These are phyloP conservation scores for Acholoe squamosa DNA, from an alignment of 2,888 invertebrate genomes.

Conservation along the genomic window DNA sequence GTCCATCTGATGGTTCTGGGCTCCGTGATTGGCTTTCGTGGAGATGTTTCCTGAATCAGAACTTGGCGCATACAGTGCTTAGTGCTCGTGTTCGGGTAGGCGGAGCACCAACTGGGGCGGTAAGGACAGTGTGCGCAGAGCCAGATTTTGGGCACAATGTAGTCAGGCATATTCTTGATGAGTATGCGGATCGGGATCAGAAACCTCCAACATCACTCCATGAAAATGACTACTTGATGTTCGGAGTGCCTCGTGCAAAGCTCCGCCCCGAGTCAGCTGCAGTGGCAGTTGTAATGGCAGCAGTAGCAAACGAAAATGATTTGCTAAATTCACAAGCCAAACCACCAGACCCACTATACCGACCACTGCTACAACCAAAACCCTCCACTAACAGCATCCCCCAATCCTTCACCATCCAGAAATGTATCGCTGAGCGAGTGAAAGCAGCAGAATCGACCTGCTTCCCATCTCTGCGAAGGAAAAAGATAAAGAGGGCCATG, in stretches of 20 bases:
- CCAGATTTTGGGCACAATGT: slow-evolving; percentile 15
- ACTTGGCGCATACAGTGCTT: slow-evolving; percentile 1
- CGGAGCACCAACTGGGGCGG: not conserved
- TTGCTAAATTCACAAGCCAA: not conserved
- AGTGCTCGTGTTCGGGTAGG: not conserved
- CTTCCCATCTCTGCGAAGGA: slow-evolving; percentile 22
- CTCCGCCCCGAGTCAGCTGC: not conserved
- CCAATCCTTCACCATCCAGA: slow-evolving; percentile 12
- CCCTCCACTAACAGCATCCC: not conserved
- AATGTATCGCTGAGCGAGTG: not conserved
- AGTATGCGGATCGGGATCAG: slow-evolving; percentile 29
- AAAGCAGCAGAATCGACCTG: slow-evolving; percentile 1
- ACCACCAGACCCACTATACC: not conserved
- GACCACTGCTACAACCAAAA: not conserved
- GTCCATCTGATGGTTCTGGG: not conserved
- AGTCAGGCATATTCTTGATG: not conserved
- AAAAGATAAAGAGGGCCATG: not conserved
- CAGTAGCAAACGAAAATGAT: not conserved
- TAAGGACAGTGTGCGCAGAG: slow-evolving; percentile 12
- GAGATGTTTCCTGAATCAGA: slow-evolving; percentile 43
- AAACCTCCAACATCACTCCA: slow-evolving; percentile 49
- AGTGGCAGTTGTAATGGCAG: not conserved
- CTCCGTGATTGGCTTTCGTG: slow-evolving; percentile 44
- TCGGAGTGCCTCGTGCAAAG: slow-evolving; percentile 31
- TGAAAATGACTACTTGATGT: slow-evolving; percentile 55